Conservation (phyloP, 2,113 vertebrate genomes). For the Cavia aperea region DNA sequence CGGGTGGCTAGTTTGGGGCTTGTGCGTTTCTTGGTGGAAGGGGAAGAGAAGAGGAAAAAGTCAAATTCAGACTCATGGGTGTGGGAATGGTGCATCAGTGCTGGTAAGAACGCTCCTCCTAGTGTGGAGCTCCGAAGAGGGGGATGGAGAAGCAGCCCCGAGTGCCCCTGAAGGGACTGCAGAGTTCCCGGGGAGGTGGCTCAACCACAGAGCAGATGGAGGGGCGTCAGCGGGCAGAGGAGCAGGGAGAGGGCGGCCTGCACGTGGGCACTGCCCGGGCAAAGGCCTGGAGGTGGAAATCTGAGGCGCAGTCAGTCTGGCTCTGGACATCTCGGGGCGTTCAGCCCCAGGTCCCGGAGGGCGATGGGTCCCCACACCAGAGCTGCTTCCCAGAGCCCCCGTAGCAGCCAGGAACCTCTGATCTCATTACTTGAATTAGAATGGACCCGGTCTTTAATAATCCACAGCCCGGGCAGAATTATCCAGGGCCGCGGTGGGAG, state of each 20-base stretch:
- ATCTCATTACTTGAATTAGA: neutral
- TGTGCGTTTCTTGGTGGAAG: neutral
- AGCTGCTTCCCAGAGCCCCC: neutral
- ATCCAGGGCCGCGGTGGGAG: accelerated
- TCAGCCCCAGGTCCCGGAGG: neutral
- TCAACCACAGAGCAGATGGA: neutral
- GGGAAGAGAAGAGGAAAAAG: neutral
- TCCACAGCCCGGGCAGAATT: neutral
- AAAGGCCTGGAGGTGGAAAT: neutral
- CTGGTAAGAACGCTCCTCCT: too few relatives aligned
- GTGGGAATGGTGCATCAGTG: neutral
- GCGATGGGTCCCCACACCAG: accelerated
- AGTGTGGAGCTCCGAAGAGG: neutral
- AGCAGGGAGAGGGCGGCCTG: neutral
- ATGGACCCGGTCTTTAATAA: neutral
- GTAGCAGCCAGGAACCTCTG: neutral
- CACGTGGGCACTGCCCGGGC: neutral
- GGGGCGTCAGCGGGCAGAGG: neutral
- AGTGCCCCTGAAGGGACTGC: accelerated
- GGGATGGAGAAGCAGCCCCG: neutral
- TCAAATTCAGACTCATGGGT: neutral
- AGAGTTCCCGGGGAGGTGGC: neutral
- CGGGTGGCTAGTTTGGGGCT: neutral
- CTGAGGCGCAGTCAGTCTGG: accelerated
- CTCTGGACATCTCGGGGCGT: accelerated